Base-by-base conservation (phyloP, 2,797 vertebrate genomes). In the Huso huso region DNA sequence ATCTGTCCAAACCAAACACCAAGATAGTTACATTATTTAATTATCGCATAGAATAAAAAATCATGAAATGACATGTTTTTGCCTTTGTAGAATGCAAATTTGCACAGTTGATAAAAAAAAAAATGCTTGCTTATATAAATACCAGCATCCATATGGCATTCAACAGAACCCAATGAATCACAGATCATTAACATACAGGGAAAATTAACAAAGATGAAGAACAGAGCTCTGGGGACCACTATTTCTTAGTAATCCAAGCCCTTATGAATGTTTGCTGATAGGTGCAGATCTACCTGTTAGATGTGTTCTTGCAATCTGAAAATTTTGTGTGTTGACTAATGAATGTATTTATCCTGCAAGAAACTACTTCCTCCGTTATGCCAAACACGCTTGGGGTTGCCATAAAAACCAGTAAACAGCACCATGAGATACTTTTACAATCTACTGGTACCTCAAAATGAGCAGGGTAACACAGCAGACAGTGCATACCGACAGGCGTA, bases 101-200 rank as follows among this genome's bases (percentile, higher is more conserved):
- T 55, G n/a, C 9, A 55, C 53, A 37, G 37, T 37, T 37, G 37
- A 37, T 37, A 37, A 37, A 37, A 37, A 37, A 37, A 37, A 37
- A 37, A 2, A 2, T 18, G 18, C n/a, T 13, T 62, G 23, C 61
- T 72, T 69, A 50, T 74, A 69, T 71, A 73, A 75, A 75, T 68
- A 71, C 7, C 10, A 1, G 69, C 78, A 74, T 81, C 75, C 74
- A 69, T 77, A 71, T 74, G 69, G 74, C 64, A 71, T 73, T 15
- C 81, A 74, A 7, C 48, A 71, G 79, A 62, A 70, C 66, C 64
- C 65, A 64, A 9, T 65, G 65, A 75, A 83, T 82, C 74, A 71
- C 74, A 77, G 9, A 70, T 71, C 70, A 79, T 86, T 83, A 80
- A 70, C 68, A 76, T 7, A 3, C 73, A 70, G 72, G 72, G 65